Evolutionary conservation across 1,140 invertebrate genomes (phyloP).

Genomic region (Dendrolimus punctatus): DNA sequence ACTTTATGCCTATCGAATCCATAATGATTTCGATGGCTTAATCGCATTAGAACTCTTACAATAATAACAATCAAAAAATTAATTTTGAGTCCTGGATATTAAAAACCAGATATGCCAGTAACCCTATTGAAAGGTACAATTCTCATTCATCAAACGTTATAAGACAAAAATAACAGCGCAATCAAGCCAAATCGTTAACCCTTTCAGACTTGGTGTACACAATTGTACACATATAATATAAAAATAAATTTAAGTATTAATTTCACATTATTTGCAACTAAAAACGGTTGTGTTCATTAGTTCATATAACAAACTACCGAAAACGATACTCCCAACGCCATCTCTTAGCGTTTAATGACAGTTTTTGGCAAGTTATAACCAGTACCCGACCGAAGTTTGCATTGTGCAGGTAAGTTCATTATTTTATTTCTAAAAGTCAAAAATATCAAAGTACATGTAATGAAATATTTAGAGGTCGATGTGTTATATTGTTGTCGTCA

Average conservation of each 20-base stretch:
- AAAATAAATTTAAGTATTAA: conserved; percentile 20
- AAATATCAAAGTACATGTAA: conserved; percentile 21
- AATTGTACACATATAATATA: too few species aligned
- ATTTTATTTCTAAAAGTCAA: conserved; percentile 28
- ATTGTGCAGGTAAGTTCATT: conserved; percentile 20
- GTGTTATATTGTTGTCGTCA: conserved; percentile 25
- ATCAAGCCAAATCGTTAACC: too few species aligned
- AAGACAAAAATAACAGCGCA: too few species aligned
- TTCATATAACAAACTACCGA: conserved; percentile 24
- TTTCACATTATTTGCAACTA: conserved; percentile 21
- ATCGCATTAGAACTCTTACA: too few species aligned
- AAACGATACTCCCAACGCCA: conserved; percentile 21
- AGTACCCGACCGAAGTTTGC: conserved; percentile 22
- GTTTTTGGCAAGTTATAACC: conserved; percentile 20
- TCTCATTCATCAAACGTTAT: too few species aligned
- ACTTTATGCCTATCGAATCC: too few species aligned
- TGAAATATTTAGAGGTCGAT: conserved; percentile 21
- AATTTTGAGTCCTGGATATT: too few species aligned
- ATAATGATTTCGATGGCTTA: too few species aligned
- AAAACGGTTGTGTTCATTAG: conserved; percentile 22
- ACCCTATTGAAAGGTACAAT: too few species aligned
- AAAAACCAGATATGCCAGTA: too few species aligned
- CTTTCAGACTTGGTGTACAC: conserved; percentile 22
- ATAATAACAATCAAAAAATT: too few species aligned
- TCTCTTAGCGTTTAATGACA: conserved; percentile 20